Percentiles rank a stretch among this genome's conserved stretches.
Evolutionary conservation across 2,888 invertebrate species (phyloP).

Genomic region (Rhimphoctona megacephalus): DNA sequence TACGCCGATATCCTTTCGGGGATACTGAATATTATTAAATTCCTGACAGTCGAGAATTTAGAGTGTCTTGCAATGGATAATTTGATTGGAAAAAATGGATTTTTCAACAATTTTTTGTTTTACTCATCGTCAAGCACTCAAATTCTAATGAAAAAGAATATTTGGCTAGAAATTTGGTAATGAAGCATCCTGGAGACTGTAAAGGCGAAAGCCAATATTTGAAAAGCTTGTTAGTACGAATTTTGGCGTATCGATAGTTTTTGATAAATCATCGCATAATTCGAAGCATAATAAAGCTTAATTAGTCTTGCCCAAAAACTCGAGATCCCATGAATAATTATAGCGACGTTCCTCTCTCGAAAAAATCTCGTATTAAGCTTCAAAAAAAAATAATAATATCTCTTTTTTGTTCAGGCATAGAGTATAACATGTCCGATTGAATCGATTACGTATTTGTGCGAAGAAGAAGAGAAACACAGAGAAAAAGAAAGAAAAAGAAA

Average conservation of each 20-base stretch:
- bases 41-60: background rate
- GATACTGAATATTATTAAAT: background rate
- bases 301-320: background rate
- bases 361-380: background rate
- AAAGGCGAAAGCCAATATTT: background rate
- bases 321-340: background rate
- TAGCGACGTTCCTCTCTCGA: background rate
- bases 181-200: background rate
- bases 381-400: conserved; percentile 62
- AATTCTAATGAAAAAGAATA: background rate
- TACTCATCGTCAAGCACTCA: background rate
- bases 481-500: conserved; percentile 5
- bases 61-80: background rate
- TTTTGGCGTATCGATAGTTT: background rate
- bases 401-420: conserved; percentile 79
- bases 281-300: background rate
- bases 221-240: background rate
- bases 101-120: background rate
- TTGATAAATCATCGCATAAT: conserved; percentile 2
- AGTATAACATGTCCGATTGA: conserved; percentile 72
- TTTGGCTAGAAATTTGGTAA: background rate
- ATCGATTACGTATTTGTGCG: conserved; percentile 77
- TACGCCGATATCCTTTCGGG: background rate
- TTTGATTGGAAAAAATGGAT: background rate
- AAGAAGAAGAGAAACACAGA: conserved; percentile 65